Base-by-base conservation (phyloP, 2,797 vertebrate genomes). In the Buceros bicornis region DNA sequence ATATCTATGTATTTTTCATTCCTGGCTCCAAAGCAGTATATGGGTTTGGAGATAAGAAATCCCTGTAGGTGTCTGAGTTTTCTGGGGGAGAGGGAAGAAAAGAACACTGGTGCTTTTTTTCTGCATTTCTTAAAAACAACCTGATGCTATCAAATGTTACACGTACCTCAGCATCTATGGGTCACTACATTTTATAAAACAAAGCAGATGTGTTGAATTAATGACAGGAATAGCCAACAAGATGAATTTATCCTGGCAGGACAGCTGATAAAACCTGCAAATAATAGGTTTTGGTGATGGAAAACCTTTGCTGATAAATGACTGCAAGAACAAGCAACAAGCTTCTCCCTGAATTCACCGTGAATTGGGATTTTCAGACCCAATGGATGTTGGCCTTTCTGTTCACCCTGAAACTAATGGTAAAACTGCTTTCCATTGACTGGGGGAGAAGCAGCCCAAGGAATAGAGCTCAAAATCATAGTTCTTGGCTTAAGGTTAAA, bases 21-120 rank as follows among this genome's bases (percentile, higher is more conserved):
- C 48, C 45, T 71, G 50, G 61, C 57, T 89, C 53, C 50, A 24
- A 81, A 18, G 42, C 18, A 57, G 8, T 29, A 64, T 64, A 72
- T 65, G 81, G 21, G 57, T 83, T 89, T 90, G 66, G 80, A 78
- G 62, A 62, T 42, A 51, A 91, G 40, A 87, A 92, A 90, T 42
- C 48, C 28, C 8, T 77, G 84, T 37, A 91, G 79, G 28, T 53
- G 57, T 50, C 35, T 19, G 28, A 70, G 26, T 43, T 79, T 93
- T 67, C 57, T 54, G 11, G 29, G 24, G 37, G 9, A 87, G 17
- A 76, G 6, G 16, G 37, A 93, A 40, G 19, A 83, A 83, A 11
- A 88, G 20, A 90, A 90, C 2, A 67, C 14, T 19, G 11, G 5
- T 54, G 28, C 2, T 4, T 26, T 74, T 64, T 57, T 79, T 28